A percentile compares a stretch with the other conserved stretches of the same genome.
These are phyloP conservation scores for Nasonia longicornis DNA, from an alignment of 1,140 invertebrate species.

Conservation along the genomic window DNA sequence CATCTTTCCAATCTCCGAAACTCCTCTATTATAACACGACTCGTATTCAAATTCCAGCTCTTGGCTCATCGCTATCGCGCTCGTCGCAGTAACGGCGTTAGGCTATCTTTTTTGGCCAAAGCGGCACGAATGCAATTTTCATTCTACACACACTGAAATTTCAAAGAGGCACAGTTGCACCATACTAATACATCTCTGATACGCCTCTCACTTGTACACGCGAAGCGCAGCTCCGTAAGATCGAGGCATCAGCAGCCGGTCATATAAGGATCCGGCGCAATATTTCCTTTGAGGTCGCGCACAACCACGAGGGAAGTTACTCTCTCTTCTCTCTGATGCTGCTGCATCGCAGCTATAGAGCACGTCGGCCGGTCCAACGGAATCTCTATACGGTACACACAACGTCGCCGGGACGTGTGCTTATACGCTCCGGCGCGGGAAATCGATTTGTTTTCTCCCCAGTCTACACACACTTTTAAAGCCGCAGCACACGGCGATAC, in stretches of 20 bases:
- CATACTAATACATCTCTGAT: too few species aligned
- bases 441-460: slow-evolving; percentile 56
- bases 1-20: too few species aligned
- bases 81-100: too few species aligned
- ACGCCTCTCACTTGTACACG: too few species aligned
- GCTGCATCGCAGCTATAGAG: too few species aligned
- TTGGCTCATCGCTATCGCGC: too few species aligned
- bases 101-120: too few species aligned
- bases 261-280: slow-evolving; percentile 17
- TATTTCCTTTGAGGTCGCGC: slow-evolving; percentile 28
- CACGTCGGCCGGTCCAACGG: slow-evolving; percentile 4
- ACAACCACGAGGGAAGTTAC: slow-evolving; percentile 1
- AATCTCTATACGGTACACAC: slow-evolving; percentile 2
- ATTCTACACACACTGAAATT: too few species aligned
- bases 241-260: background rate
- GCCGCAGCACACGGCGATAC: background rate
- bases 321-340: background rate
- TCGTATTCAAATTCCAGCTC: too few species aligned
- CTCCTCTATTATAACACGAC: too few species aligned
- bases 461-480: slow-evolving; percentile 39
- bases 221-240: background rate
- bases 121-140: too few species aligned
- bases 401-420: slow-evolving; percentile 5
- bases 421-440: background rate
- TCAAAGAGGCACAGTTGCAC: too few species aligned